Conservation (phyloP, 2,113 vertebrate species). For the Cyanoderma ruficeps region DNA sequence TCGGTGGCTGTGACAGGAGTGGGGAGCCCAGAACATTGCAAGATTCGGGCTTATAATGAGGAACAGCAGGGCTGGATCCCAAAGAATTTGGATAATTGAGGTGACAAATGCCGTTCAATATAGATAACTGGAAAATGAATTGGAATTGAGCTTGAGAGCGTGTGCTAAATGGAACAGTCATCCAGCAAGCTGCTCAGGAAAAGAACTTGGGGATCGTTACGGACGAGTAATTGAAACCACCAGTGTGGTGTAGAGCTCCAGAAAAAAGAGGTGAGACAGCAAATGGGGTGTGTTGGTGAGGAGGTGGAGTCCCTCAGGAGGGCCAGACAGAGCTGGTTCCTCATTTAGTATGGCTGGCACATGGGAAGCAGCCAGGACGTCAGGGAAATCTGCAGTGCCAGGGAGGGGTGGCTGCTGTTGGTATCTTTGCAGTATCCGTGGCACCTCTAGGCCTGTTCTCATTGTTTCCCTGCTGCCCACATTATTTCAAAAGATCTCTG, state of each 20-base stretch:
- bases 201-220: not conserved
- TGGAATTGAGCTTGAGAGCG: not conserved
- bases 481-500: not conserved
- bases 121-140: slow-evolving; percentile 45
- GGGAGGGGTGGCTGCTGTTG: not conserved
- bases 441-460: not conserved
- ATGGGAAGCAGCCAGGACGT: not conserved
- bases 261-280: not conserved
- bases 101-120: slow-evolving; percentile 3
- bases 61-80: slow-evolving; percentile 22
- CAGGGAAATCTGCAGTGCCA: not conserved
- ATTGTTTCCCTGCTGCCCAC: not conserved
- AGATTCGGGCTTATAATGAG: not conserved
- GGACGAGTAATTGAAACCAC: slow-evolving; percentile 11
- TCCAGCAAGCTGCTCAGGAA: not conserved
- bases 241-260: not conserved
- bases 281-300: not conserved
- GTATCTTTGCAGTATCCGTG: not conserved
- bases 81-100: slow-evolving; percentile 24
- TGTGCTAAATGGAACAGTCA: not conserved
- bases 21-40: not conserved
- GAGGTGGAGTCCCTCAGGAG: not conserved
- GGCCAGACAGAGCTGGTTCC: not conserved
- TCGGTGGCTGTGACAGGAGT: not conserved
- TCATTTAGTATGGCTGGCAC: not conserved